Base-by-base conservation (phyloP, 1,140 invertebrate species). In the Hetaerina americana region DNA sequence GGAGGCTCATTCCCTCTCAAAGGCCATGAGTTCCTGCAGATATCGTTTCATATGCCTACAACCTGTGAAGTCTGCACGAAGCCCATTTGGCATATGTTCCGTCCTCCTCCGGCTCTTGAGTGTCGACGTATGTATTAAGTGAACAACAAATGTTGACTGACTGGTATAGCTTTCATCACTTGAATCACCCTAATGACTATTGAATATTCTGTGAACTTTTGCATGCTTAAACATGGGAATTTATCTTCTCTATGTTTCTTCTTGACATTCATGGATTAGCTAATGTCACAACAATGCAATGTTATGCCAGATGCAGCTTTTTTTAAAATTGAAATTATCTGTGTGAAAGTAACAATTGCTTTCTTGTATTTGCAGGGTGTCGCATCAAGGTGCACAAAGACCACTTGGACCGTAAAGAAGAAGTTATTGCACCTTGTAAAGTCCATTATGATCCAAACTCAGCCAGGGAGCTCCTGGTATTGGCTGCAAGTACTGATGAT, bases 1-100 rank as follows among this genome's bases (percentile, higher is more conserved):
- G 92, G 92, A 74, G 90, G 90, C 27, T 57, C 22, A 18, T 87
- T 95, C 70, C 85, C 88, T 74, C 88, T 97, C 79, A 98, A 98
- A 84, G 95, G 96, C 1, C 97, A 99, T 82, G 96, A 98, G 81
- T 95, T 99, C 77, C 86, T 98, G 72, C 91, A 93, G 76, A 95
- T 99, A 76, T 95, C 92, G 74, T 99, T 94, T 83, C 95, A 98
- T 82, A 98, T 98, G 89, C 96, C 96, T 31, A 97, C 97, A 1
- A 92, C 92, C 73, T 99, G 97, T 84, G 97, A 99, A 84, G 91
- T 95, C 69, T 99, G 97, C 87, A 90, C 94, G 29, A 96, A 95
- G 80, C 95, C 95, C 76, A 85, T 98, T 70, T 98, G 95, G 94
- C 92, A 97, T 81, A 93, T 98, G 88, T 92, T 99, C 80, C 89